A percentile compares a stretch with the other conserved stretches of the same genome.
Evolutionary conservation across 2,113 vertebrate genomes (phyloP).

Genomic region (Bungarus multicinctus): DNA sequence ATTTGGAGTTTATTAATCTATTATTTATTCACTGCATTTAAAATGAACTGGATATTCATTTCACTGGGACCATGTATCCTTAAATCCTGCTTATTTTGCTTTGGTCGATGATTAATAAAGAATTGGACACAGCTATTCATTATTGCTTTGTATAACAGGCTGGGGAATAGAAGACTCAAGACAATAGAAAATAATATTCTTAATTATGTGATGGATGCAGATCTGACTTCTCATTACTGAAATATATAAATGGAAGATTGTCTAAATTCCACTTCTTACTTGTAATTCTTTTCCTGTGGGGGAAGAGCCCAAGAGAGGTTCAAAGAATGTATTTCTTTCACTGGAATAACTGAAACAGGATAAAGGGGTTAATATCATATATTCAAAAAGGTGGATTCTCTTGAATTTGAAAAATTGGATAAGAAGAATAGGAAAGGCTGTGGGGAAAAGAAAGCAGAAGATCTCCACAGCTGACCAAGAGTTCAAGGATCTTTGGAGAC

Average conservation of each 20-base stretch:
- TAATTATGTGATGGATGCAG: background rate
- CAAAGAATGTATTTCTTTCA: constrained; percentile 83
- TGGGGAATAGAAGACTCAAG: no score
- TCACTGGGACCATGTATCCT: background rate
- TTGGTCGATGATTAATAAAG: background rate
- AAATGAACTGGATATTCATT: background rate
- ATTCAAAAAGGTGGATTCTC: background rate
- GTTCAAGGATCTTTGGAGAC: background rate
- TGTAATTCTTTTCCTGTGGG: constrained; percentile 81
- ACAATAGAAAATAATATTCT: background rate
- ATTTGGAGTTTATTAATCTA: background rate
- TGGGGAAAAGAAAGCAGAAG: background rate
- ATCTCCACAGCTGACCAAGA: background rate
- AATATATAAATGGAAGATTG: background rate
- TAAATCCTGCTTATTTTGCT: background rate
- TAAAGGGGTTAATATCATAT: constrained; percentile 22
- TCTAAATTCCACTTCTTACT: constrained; percentile 64
- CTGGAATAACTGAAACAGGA: constrained; percentile 80
- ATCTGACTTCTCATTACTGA: background rate
- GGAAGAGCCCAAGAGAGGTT: constrained; percentile 83
- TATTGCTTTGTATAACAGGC: background rate
- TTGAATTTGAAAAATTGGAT: background rate
- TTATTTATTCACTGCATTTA: background rate
- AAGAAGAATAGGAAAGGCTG: background rate
- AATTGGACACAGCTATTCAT: background rate